Evolutionary conservation across 2,113 vertebrate species (phyloP), one percentile per base, ranked within the genome.

Genomic region (Onychorhynchus coronatus): DNA sequence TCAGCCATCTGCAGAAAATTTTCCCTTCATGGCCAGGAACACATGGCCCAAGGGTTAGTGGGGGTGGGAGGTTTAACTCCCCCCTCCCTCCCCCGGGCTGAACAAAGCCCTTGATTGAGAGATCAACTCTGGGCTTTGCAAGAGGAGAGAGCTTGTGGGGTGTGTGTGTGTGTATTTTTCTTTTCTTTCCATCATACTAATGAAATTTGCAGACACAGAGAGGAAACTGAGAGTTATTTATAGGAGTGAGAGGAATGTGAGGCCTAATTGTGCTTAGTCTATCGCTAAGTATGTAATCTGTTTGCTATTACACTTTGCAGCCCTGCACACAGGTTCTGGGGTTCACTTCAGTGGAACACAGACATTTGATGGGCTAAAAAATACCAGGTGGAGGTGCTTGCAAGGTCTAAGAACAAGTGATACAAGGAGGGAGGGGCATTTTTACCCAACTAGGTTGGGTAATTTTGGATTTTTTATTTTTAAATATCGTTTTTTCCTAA

Each of bases 251-350:
- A 98, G 98, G 99, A 99, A 99, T 99, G 98, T 98, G 98, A 97
- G 91, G 67, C 94, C 97, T 99, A 99, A 99, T 99, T 99, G 98
- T 99, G 98, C 99, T 99, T 98, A 98, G 98, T 98, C 98, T 99
- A 98, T 98, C 98, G 96, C 98, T 98, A 90, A 98, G 97, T 93
- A 88, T 84, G 96, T 98, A 96, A 98, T 98, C 98, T 98, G 98
- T 98, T 98, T 98, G 97, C 97, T 97, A 97, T 98, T 98, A 98
- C 95, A 95, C 94, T 98, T 97, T 98, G 97, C 94, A 97, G 97
- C 89, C 97, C 97, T 97, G 97, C 97, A 93, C 93, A 96, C 89
- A 87, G 88, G 65, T 88, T 71, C 89, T 79, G 39, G 53, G 35
- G 21, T 39, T 90, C 95, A 93, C 85, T 96, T 62, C 91, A 85